Conservation (phyloP, 2,113 vertebrate genomes). For the Channa maculata region DNA sequence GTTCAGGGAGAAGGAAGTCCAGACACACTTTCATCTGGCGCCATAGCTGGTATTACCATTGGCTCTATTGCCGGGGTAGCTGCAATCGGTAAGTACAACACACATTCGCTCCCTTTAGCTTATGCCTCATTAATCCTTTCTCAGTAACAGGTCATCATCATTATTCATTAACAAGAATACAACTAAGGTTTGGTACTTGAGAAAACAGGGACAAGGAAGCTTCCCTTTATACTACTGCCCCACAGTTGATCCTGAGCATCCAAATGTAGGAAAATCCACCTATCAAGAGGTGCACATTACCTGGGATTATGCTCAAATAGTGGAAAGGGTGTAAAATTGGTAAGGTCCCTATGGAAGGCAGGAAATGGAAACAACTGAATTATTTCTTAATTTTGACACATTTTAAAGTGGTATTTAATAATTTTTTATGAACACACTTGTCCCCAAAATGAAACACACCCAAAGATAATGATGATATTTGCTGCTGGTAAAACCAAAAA, state of each 20-base stretch:
- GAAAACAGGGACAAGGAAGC: not conserved
- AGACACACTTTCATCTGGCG: conserved; percentile 55
- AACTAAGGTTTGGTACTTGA: not conserved
- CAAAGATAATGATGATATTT: not conserved
- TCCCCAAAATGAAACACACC: not conserved
- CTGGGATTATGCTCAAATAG: not conserved
- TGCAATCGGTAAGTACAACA: conserved; percentile 66
- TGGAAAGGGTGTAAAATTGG: no score
- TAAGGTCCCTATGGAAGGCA: no score
- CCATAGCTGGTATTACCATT: conserved; percentile 69
- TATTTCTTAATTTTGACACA: no score
- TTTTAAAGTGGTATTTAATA: no score
- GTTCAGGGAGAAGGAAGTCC: no score
- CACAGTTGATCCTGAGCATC: not conserved
- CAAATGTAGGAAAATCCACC: not conserved
- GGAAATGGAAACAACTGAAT: no score
- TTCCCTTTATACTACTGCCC: not conserved
- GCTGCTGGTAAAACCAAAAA: not conserved
- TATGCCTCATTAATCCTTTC: not conserved
- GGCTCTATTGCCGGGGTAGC: conserved; percentile 73
- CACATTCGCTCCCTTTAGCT: not conserved
- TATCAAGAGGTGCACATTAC: not conserved
- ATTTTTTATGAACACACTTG: not conserved
- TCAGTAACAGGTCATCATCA: not conserved
- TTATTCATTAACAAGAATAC: conserved; percentile 15